Evolutionary conservation across 2,113 vertebrate species (phyloP).

Genomic region (Acrocephalus kingi): DNA sequence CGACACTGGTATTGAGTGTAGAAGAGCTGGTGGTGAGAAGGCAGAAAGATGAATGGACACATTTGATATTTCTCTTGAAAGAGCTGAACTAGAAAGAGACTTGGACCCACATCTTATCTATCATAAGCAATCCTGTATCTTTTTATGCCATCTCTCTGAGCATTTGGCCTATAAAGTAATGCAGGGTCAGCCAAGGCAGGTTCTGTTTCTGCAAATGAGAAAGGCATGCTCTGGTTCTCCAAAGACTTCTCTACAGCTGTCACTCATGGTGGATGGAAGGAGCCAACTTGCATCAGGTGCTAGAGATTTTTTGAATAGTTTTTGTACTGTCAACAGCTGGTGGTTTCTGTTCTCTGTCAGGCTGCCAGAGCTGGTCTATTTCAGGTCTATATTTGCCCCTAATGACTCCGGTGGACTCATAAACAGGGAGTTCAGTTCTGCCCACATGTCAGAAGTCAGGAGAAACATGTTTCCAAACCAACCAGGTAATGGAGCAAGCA

Average conservation of each 20-base stretch:
- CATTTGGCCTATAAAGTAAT: not conserved
- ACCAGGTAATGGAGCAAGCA: not conserved
- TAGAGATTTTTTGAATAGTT: conserved; percentile 40
- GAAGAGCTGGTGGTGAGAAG: not conserved
- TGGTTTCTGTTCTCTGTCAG: conserved; percentile 22
- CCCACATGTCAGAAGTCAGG: not conserved
- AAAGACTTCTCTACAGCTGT: conserved; percentile 53
- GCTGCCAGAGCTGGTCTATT: conserved; percentile 26
- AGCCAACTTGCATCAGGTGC: conserved; percentile 3
- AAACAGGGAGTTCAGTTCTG: not conserved
- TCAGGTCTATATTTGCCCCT: conserved; percentile 12
- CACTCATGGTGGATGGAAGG: not conserved
- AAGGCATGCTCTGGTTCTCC: conserved; percentile 10
- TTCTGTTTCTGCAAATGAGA: conserved; percentile 48
- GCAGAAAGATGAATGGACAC: not conserved
- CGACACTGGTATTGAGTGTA: rapidly evolving
- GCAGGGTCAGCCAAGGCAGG: not conserved
- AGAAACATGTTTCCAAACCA: not conserved
- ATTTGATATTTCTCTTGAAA: not conserved
- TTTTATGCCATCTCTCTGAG: not conserved
- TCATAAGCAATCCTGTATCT: conserved; percentile 3
- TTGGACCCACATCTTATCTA: conserved; percentile 19
- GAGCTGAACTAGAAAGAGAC: not conserved
- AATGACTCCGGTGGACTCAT: not conserved
- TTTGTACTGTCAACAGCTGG: conserved; percentile 33